These are phyloP conservation scores for Champsocephalus gunnari DNA, from an alignment of 2,797 vertebrate genomes.

Conservation along the genomic window DNA sequence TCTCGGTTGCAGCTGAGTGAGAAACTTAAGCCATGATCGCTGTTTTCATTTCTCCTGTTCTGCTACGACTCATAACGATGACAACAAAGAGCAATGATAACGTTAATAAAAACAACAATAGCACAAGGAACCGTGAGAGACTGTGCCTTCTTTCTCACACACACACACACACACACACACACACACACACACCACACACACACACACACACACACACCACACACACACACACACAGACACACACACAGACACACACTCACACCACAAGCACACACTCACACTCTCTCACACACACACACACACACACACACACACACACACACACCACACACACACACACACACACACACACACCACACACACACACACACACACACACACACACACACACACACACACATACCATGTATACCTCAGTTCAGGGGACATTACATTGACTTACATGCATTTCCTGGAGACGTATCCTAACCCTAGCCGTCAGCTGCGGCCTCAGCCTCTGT, in stretches of 20 bases:
- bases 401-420: no score
- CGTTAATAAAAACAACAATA: slow-evolving; percentile 88
- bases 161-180: slow-evolving; percentile 10
- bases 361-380: no score
- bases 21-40: slow-evolving; percentile 88
- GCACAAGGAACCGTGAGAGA: slow-evolving; percentile 81
- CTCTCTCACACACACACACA: no score
- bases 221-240: no score
- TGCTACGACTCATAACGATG: slow-evolving; percentile 83
- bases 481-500: slow-evolving; percentile 64
- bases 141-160: neutral
- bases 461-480: slow-evolving; percentile 28
- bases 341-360: no score
- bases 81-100: slow-evolving; percentile 84
- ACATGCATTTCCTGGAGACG: no score
- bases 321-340: no score
- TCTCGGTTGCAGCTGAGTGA: slow-evolving; percentile 80
- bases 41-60: slow-evolving; percentile 85
- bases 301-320: no score
- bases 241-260: no score
- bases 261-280: no score
- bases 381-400: no score
- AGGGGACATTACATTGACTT: no score
- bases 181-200: slow-evolving; percentile 11
- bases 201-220: neutral